A percentile compares a stretch with the other conserved stretches of the same genome.
phyloP scores from a whole-genome alignment of 2,113 vertebrate genomes.

The Ardeotis arabs region DNA sequence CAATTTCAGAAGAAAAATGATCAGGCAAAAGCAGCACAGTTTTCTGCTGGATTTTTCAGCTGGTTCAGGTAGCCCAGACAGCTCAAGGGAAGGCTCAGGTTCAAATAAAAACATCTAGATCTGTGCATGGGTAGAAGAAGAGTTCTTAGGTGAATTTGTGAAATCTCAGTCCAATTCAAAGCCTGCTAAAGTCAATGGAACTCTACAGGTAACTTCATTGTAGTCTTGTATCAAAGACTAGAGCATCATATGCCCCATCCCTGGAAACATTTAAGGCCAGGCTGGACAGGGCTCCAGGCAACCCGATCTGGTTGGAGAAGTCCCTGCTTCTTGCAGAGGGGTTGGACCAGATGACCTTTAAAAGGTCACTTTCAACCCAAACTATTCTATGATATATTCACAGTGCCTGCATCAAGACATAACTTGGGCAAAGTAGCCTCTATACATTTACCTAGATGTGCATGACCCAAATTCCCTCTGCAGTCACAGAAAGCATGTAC shows the following conservation, averaged over 20 bases:
- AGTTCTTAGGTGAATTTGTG: not conserved
- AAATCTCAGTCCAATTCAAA: not conserved
- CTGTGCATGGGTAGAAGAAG: not conserved
- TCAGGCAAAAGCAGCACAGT: not conserved
- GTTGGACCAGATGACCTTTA: no score
- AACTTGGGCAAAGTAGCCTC: not conserved
- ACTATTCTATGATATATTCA: not conserved
- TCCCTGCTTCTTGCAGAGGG: no score
- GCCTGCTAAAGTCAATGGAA: not conserved
- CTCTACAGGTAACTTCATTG: not conserved
- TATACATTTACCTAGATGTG: not conserved
- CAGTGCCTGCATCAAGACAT: not conserved
- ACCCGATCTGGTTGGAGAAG: no score
- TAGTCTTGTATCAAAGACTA: not conserved
- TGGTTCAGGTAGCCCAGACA: not conserved
- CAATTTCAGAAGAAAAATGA: not conserved
- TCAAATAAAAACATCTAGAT: not conserved
- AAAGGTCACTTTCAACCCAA: no score
- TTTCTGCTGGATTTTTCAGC: not conserved
- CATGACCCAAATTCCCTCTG: not conserved
- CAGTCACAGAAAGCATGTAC: not conserved
- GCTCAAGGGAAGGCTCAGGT: not conserved
- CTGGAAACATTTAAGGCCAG: no score
- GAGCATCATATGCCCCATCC: not conserved
- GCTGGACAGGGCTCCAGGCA: no score